A percentile compares a stretch with the other conserved stretches of the same genome.
Conservation (phyloP, 2,797 vertebrate genomes). For the Todus mexicanus region DNA sequence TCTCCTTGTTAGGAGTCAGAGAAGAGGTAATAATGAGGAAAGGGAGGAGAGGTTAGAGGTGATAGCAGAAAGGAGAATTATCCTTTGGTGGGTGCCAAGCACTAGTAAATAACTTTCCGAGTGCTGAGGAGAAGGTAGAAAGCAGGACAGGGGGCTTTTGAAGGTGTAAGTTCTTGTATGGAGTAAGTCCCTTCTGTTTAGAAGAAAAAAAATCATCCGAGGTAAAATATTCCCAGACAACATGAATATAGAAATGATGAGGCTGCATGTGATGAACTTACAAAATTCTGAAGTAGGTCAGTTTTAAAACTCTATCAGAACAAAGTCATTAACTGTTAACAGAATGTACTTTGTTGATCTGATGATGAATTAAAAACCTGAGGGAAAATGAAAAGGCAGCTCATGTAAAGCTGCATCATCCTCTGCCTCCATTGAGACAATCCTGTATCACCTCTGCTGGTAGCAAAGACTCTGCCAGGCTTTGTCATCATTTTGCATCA, state of each 20-base stretch:
- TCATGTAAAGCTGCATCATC: conserved; percentile 11
- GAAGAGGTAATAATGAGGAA: background rate
- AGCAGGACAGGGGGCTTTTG: background rate
- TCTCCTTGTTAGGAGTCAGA: background rate
- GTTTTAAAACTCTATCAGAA: background rate
- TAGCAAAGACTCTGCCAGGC: background rate
- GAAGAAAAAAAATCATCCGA: background rate
- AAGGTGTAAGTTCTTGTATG: background rate
- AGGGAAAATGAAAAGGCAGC: background rate
- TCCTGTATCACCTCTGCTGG: background rate
- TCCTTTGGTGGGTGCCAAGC: background rate
- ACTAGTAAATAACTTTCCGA: background rate
- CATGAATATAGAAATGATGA: background rate
- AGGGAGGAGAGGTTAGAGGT: background rate
- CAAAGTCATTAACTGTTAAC: conserved; percentile 9
- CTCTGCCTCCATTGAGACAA: background rate
- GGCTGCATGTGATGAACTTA: background rate
- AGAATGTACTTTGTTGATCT: background rate
- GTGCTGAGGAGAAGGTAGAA: background rate
- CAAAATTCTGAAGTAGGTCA: background rate
- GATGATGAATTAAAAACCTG: background rate
- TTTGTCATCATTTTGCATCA: background rate
- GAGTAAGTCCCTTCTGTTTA: background rate
- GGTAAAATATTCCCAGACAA: background rate
- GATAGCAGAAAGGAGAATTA: background rate